Conservation (phyloP, 2,888 invertebrate genomes). For the Polyommatus iphigenia region DNA sequence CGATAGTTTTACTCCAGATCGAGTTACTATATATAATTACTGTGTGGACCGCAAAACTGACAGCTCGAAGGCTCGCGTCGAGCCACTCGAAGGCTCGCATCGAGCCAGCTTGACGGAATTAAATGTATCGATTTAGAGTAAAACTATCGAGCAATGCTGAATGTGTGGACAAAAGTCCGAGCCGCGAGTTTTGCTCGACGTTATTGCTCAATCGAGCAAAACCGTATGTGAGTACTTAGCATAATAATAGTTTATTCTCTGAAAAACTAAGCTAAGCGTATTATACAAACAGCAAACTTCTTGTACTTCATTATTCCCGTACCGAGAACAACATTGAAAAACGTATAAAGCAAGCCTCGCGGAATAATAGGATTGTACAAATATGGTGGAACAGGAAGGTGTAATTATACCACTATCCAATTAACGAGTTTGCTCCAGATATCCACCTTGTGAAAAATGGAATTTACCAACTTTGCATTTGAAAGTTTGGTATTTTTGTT, state of each 20-base stretch:
- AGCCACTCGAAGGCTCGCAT: too few relatives aligned
- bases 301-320: conserved; percentile 1
- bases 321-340: conserved; percentile 5
- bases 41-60: too few relatives aligned
- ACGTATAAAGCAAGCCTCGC: neutral
- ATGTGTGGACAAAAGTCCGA: too few relatives aligned
- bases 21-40: too few relatives aligned
- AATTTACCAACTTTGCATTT: neutral
- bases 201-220: too few relatives aligned
- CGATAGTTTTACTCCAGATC: too few relatives aligned
- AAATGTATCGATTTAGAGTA: too few relatives aligned
- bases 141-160: too few relatives aligned
- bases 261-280: neutral
- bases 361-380: conserved; percentile 19
- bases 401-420: conserved; percentile 6
- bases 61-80: too few relatives aligned
- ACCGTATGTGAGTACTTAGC: too few relatives aligned
- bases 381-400: conserved; percentile 1
- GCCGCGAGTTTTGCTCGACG: too few relatives aligned
- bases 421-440: neutral
- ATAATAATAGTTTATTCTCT: neutral
- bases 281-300: neutral
- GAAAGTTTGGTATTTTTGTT: neutral
- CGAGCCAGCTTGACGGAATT: too few relatives aligned
- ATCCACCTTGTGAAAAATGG: neutral